These are phyloP conservation scores for Trachelus iudaicus DNA, from an alignment of 2,888 invertebrate genomes.

Conservation along the genomic window DNA sequence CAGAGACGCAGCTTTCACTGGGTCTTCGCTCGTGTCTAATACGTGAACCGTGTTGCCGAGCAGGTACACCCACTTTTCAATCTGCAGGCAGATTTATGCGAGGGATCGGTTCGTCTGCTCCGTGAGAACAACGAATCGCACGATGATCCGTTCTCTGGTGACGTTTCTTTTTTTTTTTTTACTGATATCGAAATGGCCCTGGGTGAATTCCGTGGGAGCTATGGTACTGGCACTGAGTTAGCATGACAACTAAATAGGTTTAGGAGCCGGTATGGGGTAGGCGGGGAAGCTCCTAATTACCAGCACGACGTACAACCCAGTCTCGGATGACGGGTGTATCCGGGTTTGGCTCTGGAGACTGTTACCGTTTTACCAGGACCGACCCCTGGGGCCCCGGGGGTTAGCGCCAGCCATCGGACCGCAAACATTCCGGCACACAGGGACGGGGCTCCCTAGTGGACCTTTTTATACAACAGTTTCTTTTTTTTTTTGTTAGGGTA, in stretches of 20 bases:
- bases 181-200: neutral
- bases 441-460: neutral
- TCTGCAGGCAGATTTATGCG: neutral
- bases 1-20: neutral
- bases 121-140: neutral
- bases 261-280: conserved; percentile 27
- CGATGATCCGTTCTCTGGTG: neutral
- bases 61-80: neutral
- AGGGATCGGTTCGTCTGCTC: neutral
- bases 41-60: neutral
- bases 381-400: conserved; percentile 6
- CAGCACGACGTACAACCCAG: conserved; percentile 34
- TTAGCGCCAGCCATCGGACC: conserved; percentile 26
- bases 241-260: conserved; percentile 42
- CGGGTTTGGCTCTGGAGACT: conserved; percentile 45
- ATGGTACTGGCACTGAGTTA: neutral
- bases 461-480: neutral
- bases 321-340: conserved; percentile 50
- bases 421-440: neutral
- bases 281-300: conserved; percentile 51
- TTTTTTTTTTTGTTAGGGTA: neutral
- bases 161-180: neutral
- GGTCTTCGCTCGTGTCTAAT: neutral
- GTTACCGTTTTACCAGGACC: conserved; percentile 27
- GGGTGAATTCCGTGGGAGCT: neutral